Evolutionary conservation across 2,888 invertebrate genomes (phyloP).

Genomic region (Rapana venosa): DNA sequence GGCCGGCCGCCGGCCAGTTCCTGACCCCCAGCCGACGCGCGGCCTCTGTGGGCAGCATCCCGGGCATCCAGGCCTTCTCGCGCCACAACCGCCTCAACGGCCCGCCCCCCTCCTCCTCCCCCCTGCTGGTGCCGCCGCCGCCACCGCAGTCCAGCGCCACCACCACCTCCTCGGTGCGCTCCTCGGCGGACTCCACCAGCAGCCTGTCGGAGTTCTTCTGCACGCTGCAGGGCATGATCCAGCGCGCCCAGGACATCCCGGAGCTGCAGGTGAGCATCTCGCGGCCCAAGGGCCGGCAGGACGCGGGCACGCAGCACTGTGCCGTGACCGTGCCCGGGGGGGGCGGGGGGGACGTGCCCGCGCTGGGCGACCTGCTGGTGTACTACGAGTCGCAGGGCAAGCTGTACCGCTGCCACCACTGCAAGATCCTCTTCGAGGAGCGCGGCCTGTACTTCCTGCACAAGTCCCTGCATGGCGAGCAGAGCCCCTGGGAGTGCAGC

Average conservation of each 20-base stretch:
- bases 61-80: slow-evolving; percentile 46
- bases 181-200: slow-evolving; percentile 59
- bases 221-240: slow-evolving; percentile 54
- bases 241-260: slow-evolving; percentile 51
- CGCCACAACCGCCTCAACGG: slow-evolving; percentile 44
- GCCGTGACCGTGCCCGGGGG: slow-evolving; percentile 54
- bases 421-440: slow-evolving; percentile 71
- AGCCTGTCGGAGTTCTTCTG: slow-evolving; percentile 57
- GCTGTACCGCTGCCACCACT: slow-evolving; percentile 69
- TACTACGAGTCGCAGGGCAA: slow-evolving; percentile 70
- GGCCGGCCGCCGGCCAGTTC: slow-evolving; percentile 32
- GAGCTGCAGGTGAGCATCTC: slow-evolving; percentile 55
- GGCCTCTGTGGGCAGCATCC: slow-evolving; percentile 40
- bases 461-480: slow-evolving; percentile 67
- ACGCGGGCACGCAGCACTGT: slow-evolving; percentile 64
- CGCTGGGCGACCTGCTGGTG: slow-evolving; percentile 64
- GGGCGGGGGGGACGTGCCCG: slow-evolving; percentile 59
- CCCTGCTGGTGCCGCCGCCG: slow-evolving; percentile 34
- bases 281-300: slow-evolving; percentile 55
- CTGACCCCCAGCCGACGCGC: slow-evolving; percentile 36
- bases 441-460: slow-evolving; percentile 72
- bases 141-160: slow-evolving; percentile 29
- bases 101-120: slow-evolving; percentile 34
- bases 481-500: slow-evolving; percentile 71
- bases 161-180: slow-evolving; percentile 45